Percentiles rank a stretch among this genome's conserved stretches.
These are phyloP conservation scores for Buphagus erythrorhynchus DNA, from an alignment of 2,797 vertebrate species.

Conservation along the genomic window DNA sequence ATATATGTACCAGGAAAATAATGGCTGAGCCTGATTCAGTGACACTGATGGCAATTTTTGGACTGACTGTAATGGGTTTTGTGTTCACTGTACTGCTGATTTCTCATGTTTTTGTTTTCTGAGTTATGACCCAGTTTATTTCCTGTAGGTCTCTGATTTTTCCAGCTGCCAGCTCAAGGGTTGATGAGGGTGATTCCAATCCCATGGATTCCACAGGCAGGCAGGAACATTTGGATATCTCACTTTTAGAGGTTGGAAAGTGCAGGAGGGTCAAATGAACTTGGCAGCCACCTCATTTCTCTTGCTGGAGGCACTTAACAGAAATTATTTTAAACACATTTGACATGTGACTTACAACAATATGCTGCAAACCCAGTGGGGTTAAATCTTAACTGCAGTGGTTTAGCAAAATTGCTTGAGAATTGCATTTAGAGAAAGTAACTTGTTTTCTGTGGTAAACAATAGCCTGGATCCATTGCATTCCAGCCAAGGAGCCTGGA, in stretches of 20 bases:
- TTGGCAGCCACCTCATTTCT: background rate
- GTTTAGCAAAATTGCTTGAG: background rate
- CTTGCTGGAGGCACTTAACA: background rate
- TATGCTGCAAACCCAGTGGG: background rate
- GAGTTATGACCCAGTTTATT: background rate
- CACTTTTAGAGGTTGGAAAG: background rate
- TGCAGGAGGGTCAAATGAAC: background rate
- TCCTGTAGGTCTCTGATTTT: background rate
- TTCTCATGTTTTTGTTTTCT: background rate
- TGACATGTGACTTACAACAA: conserved; percentile 3
- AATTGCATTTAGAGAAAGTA: background rate
- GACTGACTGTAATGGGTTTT: background rate
- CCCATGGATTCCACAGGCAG: background rate
- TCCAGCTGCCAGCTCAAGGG: background rate
- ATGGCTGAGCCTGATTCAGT: background rate
- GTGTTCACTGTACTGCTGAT: background rate
- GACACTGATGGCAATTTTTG: background rate
- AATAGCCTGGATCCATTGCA: background rate
- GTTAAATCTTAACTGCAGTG: background rate
- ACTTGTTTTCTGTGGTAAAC: background rate
- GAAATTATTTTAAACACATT: conserved; percentile 12
- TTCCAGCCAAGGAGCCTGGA: background rate
- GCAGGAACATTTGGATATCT: background rate
- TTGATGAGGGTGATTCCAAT: background rate
- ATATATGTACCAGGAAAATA: background rate